Evolutionary conservation across 2,888 invertebrate species (phyloP).

Genomic region (Papilio elwesi): DNA sequence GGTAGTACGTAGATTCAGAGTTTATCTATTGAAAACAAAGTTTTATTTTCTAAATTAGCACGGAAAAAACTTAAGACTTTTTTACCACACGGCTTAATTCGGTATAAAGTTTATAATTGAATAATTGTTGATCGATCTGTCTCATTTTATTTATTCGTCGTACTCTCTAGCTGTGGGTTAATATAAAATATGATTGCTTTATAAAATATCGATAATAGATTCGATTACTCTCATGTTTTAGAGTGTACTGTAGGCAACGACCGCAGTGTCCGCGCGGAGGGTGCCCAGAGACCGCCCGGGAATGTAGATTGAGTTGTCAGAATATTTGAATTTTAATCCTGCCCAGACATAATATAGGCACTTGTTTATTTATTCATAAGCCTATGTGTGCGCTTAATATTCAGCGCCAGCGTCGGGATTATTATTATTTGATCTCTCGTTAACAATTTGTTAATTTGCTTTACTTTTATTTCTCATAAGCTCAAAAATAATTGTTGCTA

Average conservation of each 20-base stretch:
- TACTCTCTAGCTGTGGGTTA: not conserved
- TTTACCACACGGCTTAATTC: too few species aligned
- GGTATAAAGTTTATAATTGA: not conserved
- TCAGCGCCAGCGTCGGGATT: conserved; percentile 48
- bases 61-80: too few species aligned
- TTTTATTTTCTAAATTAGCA: too few species aligned
- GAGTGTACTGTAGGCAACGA: conserved; percentile 52
- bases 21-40: too few species aligned
- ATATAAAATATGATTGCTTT: conserved; percentile 15
- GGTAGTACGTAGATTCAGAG: too few species aligned
- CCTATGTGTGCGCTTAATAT: conserved; percentile 51
- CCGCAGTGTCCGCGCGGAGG: conserved; percentile 57
- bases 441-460: conserved; percentile 20
- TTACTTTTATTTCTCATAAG: conserved; percentile 15
- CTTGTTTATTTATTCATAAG: conserved; percentile 80
- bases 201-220: not conserved
- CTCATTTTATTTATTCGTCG: conserved; percentile 3
- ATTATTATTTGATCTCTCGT: conserved; percentile 38
- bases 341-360: conserved; percentile 73
- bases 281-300: conserved; percentile 66
- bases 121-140: not conserved
- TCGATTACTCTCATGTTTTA: conserved; percentile 36
- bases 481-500: not conserved
- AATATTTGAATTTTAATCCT: conserved; percentile 85
- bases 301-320: conserved; percentile 84